Conservation (phyloP, 2,113 vertebrate species). For the Alaudala cheleensis region DNA sequence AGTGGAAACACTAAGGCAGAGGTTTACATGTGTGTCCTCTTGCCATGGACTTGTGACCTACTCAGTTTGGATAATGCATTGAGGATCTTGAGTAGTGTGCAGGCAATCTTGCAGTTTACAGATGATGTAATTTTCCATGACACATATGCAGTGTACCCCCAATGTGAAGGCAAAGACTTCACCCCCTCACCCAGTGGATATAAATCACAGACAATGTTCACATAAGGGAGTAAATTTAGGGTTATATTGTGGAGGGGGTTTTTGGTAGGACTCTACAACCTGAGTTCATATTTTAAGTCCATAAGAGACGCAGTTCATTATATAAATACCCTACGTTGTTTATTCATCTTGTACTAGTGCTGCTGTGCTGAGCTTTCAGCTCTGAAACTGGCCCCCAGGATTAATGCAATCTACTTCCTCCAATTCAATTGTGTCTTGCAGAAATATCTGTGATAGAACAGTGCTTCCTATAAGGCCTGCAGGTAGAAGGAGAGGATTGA, state of each 20-base stretch:
- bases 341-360: neutral
- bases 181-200: fast-evolving
- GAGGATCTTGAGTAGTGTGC: neutral
- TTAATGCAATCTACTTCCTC: neutral
- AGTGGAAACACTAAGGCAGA: neutral
- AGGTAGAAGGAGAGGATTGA: neutral
- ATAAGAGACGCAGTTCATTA: neutral
- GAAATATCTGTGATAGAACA: neutral
- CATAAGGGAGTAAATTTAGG: neutral
- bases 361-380: constrained; percentile 5
- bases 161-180: neutral
- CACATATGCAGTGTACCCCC: neutral
- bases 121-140: neutral
- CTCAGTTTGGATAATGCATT: neutral
- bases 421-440: neutral
- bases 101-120: neutral
- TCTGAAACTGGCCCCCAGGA: neutral
- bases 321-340: neutral
- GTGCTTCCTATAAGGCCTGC: neutral
- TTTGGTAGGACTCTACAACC: neutral
- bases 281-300: neutral
- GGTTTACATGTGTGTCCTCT: neutral
- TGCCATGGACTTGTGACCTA: neutral
- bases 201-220: neutral
- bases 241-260: neutral